Evolutionary conservation across 2,797 vertebrate species (phyloP), one percentile per base, ranked within the genome.

Genomic region (Pipistrellus pygmaeus): DNA sequence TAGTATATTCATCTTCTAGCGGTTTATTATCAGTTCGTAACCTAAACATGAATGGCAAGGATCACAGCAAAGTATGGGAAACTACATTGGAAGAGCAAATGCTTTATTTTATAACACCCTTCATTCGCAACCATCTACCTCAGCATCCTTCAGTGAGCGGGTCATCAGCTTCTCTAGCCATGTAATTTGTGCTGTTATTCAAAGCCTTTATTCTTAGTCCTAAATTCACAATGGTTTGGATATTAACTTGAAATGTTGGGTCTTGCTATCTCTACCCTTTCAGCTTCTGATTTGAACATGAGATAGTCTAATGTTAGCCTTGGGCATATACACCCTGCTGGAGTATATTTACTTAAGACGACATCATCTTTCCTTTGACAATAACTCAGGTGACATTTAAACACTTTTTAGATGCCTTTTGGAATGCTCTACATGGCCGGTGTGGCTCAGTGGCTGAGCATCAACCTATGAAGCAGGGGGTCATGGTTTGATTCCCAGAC

Each of bases 341-440:
- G 89, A 51, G 27, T 10, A n/a, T 11, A 93, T 97, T 91, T 76
- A 81, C 72, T 71, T 14, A 95, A 69, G 8, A 86, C 2, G 66
- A 23, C 35, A 32, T 46, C 46, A 27, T 38, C 46, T 20, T 38
- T 69, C 82, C 8, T 94, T 97, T 0, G 48, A 95, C 95, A 68
- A 27, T 95, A 48, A 76, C 92, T 95, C 91, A 96, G 91, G 93
- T 87, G 75, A 53, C 46, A 93, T 72, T 91, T 98, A 91, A 82
- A 82, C 93, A 94, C 93, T 30, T 96, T 87, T 84, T 88, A 82
- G 30, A 38, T 48, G 55, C 46, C 93, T 88, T 64, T 87, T 60
- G 30, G 38, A 69, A 38, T 94, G 44, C 80, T 96, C 88, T 84
- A 53, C n/a, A 8, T 73, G 60, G 60, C 60, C 2, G 0, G 12